These are phyloP conservation scores for Poeciliopsis turrubarensis DNA, from an alignment of 2,113 vertebrate genomes.

Conservation along the genomic window DNA sequence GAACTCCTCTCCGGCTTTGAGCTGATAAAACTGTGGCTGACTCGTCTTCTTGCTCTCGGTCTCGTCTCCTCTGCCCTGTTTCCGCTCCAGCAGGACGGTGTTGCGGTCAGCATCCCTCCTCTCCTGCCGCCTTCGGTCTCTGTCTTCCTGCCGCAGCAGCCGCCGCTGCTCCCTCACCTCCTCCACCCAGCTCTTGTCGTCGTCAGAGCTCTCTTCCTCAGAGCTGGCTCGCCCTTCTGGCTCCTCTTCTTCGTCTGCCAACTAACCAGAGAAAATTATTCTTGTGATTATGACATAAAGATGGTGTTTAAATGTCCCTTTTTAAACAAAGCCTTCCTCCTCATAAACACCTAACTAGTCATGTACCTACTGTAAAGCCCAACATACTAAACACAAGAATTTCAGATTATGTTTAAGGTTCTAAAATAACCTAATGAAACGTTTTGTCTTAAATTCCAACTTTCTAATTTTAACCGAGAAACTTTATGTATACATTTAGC, in stretches of 20 bases:
- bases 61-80: constrained; percentile 24
- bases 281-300: too few relatives aligned
- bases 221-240: constrained; percentile 92
- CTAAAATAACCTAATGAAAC: too few relatives aligned
- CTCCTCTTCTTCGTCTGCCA: constrained; percentile 85
- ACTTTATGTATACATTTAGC: too few relatives aligned
- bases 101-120: constrained; percentile 85
- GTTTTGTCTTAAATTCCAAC: too few relatives aligned
- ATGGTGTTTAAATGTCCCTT: too few relatives aligned
- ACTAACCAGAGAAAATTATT: constrained; percentile 34
- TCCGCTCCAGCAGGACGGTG: constrained; percentile 78
- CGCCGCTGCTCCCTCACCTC: constrained; percentile 95
- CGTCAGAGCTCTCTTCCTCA: constrained; percentile 96
- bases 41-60: constrained; percentile 31
- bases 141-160: constrained; percentile 85
- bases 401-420: too few relatives aligned
- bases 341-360: too few relatives aligned
- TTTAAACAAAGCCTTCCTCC: too few relatives aligned
- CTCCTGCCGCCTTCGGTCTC: constrained; percentile 80
- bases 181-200: constrained; percentile 96
- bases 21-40: constrained; percentile 94
- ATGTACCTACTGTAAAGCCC: too few relatives aligned
- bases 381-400: too few relatives aligned
- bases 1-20: constrained; percentile 96
- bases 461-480: too few relatives aligned